These are phyloP conservation scores for Drosophila jambulina DNA, from an alignment of 1,140 invertebrate species.

Conservation along the genomic window DNA sequence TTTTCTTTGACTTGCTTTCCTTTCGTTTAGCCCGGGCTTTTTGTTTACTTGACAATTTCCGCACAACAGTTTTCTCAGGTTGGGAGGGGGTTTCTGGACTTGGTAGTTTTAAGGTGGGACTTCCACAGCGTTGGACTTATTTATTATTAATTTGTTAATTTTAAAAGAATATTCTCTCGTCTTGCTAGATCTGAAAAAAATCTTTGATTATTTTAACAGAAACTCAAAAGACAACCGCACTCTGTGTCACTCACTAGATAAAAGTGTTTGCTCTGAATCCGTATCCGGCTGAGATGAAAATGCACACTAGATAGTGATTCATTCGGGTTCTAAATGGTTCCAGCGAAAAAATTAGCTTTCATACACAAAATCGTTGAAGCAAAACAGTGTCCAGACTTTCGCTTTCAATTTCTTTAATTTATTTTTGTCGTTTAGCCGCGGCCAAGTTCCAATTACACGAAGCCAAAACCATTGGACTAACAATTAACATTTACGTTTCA, in stretches of 20 bases:
- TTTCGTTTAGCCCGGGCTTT: conserved; percentile 24
- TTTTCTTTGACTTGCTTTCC: conserved; percentile 28
- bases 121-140: neutral
- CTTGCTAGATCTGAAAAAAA: neutral
- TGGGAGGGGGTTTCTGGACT: conserved; percentile 4
- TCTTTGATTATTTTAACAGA: neutral
- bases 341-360: conserved; percentile 7
- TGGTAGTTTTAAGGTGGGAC: neutral
- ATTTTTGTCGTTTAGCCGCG: conserved; percentile 44
- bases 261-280: conserved; percentile 3
- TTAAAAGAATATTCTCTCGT: neutral
- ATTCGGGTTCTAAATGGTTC: conserved; percentile 4
- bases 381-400: conserved; percentile 47
- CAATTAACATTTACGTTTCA: conserved; percentile 49
- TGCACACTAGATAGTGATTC: conserved; percentile 19
- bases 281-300: conserved; percentile 3
- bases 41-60: conserved; percentile 36
- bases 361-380: conserved; percentile 14
- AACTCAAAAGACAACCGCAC: neutral
- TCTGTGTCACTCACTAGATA: neutral
- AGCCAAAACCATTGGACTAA: conserved; percentile 47
- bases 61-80: conserved; percentile 15
- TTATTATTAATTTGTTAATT: neutral
- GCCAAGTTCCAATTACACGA: conserved; percentile 48
- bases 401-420: conserved; percentile 68